A percentile compares a stretch with the other conserved stretches of the same genome.
Evolutionary conservation across 1,140 invertebrate genomes (phyloP).

Genomic region (Agrilus planipennis): DNA sequence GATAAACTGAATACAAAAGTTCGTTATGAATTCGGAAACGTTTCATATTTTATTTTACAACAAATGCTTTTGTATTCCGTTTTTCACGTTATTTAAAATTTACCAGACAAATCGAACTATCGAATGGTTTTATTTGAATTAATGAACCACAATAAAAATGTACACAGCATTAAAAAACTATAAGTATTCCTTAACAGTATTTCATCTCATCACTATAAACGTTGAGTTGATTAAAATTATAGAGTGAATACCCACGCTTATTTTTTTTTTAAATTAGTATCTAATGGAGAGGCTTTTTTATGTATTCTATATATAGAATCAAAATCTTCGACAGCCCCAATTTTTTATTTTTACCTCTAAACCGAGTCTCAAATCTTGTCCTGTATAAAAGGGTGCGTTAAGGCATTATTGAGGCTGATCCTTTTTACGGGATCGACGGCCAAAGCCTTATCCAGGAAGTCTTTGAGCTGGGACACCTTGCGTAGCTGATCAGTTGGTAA

Average conservation of each 20-base stretch:
- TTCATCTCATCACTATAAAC: background rate
- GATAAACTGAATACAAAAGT: too few relatives aligned
- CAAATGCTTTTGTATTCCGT: too few relatives aligned
- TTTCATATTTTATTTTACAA: too few relatives aligned
- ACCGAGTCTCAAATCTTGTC: slow-evolving; percentile 58
- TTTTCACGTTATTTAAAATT: too few relatives aligned
- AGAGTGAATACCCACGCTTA: background rate
- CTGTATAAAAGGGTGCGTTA: slow-evolving; percentile 94
- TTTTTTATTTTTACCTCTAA: slow-evolving; percentile 27
- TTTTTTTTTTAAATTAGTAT: background rate
- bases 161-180: background rate
- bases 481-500: slow-evolving; percentile 79
- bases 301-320: slow-evolving; percentile 4
- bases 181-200: background rate
- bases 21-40: too few relatives aligned
- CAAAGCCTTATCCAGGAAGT: slow-evolving; percentile 87
- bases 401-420: slow-evolving; percentile 83
- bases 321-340: slow-evolving; percentile 6
- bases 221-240: background rate
- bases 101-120: too few relatives aligned
- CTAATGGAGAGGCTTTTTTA: background rate
- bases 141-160: too few relatives aligned
- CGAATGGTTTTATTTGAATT: too few relatives aligned
- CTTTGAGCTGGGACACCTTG: slow-evolving; percentile 86
- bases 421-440: slow-evolving; percentile 89